Percentiles rank a stretch among this genome's conserved stretches.
phyloP scores from a whole-genome alignment of 1,140 invertebrate genomes.

The Goniozus legneri region DNA sequence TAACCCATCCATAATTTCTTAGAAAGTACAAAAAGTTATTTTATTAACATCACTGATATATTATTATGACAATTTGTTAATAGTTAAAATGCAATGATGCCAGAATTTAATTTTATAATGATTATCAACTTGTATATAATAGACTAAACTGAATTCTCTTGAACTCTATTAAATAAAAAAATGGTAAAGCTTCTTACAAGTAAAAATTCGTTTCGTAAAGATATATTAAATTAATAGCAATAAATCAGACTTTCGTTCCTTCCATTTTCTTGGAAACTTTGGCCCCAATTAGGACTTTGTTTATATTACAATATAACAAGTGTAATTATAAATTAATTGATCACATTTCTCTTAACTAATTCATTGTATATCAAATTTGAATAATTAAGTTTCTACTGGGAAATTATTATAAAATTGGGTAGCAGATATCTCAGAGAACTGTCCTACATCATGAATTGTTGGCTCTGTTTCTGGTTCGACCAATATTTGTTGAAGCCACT shows the following conservation, averaged over 20 bases:
- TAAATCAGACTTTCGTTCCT: slow-evolving; percentile 43
- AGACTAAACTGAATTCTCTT: too few relatives aligned
- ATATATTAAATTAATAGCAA: too few relatives aligned
- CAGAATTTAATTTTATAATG: too few relatives aligned
- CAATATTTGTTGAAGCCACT: slow-evolving; percentile 58
- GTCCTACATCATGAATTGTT: slow-evolving; percentile 45
- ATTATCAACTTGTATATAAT: too few relatives aligned
- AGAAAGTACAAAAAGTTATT: too few relatives aligned
- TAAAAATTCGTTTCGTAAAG: too few relatives aligned
- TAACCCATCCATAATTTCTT: too few relatives aligned
- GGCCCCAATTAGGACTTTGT: slow-evolving; percentile 26
- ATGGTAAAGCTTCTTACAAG: too few relatives aligned
- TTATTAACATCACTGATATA: too few relatives aligned
- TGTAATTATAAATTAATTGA: slow-evolving; percentile 14
- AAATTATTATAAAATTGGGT: slow-evolving; percentile 52
- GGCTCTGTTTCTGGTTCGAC: slow-evolving; percentile 58
- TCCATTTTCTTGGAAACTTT: slow-evolving; percentile 33
- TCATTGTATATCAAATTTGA: slow-evolving; percentile 13
- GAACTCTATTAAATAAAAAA: too few relatives aligned
- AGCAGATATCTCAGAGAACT: slow-evolving; percentile 55
- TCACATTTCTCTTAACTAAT: slow-evolving; percentile 7
- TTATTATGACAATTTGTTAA: too few relatives aligned
- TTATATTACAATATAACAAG: slow-evolving; percentile 12
- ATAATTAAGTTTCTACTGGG: slow-evolving; percentile 58
- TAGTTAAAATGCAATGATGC: too few relatives aligned